A percentile compares a stretch with the other conserved stretches of the same genome.
phyloP scores from a whole-genome alignment of 2,113 vertebrate species.

The Tragelaphus buxtoni region DNA sequence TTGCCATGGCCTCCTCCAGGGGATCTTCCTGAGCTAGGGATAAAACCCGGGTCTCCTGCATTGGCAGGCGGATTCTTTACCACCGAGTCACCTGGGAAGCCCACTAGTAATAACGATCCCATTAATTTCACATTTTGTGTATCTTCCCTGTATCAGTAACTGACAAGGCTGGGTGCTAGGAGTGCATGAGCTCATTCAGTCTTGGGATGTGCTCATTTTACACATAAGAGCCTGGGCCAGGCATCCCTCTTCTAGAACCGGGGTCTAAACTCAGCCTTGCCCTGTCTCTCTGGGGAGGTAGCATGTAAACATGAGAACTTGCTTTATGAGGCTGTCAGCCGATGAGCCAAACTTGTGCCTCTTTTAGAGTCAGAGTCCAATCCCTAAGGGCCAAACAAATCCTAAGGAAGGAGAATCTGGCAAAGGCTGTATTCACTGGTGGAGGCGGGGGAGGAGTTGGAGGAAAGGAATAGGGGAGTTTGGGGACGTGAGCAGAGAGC shows the following conservation, averaged over 20 bases:
- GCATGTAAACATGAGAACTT: neutral
- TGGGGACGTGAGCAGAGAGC: neutral
- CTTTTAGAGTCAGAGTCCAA: neutral
- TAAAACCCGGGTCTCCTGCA: neutral
- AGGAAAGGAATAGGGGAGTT: neutral
- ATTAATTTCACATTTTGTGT: neutral
- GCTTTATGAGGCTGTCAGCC: neutral
- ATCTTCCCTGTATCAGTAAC: neutral
- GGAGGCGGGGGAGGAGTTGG: rapidly evolving
- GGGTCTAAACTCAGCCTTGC: neutral
- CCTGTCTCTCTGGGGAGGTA: neutral
- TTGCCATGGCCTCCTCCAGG: neutral
- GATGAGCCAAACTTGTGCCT: neutral
- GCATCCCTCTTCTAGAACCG: neutral
- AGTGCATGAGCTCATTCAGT: rapidly evolving
- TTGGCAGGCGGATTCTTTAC: neutral
- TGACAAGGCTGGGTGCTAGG: no score
- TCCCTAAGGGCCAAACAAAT: neutral
- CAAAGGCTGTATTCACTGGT: neutral
- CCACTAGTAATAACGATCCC: neutral
- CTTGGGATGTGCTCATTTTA: neutral
- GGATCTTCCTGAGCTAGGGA: neutral
- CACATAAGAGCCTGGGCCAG: neutral
- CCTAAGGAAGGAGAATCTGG: neutral
- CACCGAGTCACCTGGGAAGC: neutral